Evolutionary conservation across 2,797 vertebrate species (phyloP), one percentile per base, ranked within the genome.

Genomic region (Petrocephalus schoutedeni): DNA sequence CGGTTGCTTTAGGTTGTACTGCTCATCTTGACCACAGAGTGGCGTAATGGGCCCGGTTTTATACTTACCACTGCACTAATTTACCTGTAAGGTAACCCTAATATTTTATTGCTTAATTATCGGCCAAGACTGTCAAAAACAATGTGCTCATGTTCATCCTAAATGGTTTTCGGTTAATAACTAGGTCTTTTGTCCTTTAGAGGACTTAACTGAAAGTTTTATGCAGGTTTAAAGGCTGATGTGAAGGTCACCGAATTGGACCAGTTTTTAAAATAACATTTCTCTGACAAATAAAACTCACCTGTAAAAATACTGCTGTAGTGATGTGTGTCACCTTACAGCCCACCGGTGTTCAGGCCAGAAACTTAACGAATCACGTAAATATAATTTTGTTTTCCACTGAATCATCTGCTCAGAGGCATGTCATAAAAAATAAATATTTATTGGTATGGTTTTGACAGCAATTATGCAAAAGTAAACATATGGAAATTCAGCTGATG

Each of bases 351-450:
- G 4, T 23, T 67, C n/a, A 23, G 8, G 8, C 6, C 9, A 8
- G 23, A 84, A 84, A 57, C n/a, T 4, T 83, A 21, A 21, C 51
- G 41, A 83, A 53, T 84, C 9, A 0, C 21, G 1, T 51, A 84
- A 84, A 54, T 21, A 53, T 23, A 23, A 28, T 5, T 54, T 51
- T 23, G 45, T 4, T 84, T 49, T 28, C 80, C 51, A n/a, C 12
- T 54, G 23, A 14, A 61, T 36, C 4, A 61, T 19, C 19, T 21
- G n/a, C 16, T 77, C 14, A n/a, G 7, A 88, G 12, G 28, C 51
- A 85, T 19, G 64, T 5, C 23, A 4, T 88, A 86, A 88, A 88
- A 88, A 88, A 88, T 88, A 88, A 88, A 88, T 88, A 88, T 84
- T 88, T 88, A 88, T 88, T 88, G 67, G 32, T 74, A 74, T 9